Conservation (phyloP, 2,888 invertebrate genomes). For the Rhagonycha fulva region DNA sequence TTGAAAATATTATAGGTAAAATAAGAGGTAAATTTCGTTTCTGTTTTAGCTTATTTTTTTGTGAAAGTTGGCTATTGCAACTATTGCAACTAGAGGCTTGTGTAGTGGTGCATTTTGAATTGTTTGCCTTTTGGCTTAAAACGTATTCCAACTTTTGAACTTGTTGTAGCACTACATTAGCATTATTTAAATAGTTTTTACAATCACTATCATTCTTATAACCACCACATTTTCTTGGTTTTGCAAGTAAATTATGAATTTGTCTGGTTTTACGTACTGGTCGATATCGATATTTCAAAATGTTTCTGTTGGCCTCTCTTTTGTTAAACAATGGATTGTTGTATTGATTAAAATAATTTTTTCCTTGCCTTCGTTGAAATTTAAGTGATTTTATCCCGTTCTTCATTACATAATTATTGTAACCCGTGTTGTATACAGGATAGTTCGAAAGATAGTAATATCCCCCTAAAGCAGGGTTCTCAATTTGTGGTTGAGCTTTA, state of each 20-base stretch:
- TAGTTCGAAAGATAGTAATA: not conserved
- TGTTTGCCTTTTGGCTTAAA: not conserved
- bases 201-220: not conserved
- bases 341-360: not conserved
- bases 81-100: not conserved
- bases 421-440: not conserved
- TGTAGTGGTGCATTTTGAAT: not conserved
- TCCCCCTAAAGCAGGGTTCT: not conserved
- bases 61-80: not conserved
- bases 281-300: not conserved
- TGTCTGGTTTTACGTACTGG: not conserved
- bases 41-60: not conserved
- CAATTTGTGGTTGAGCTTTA: not conserved
- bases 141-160: not conserved
- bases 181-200: not conserved
- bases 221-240: not conserved
- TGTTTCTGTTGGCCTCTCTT: not conserved
- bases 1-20: not conserved
- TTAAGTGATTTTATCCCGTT: not conserved
- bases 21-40: not conserved
- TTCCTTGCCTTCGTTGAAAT: not conserved
- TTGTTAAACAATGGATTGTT: not conserved
- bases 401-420: too few relatives aligned
- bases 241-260: not conserved
- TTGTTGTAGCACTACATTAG: not conserved